Percentiles rank a stretch among this genome's conserved stretches.
phyloP scores from a whole-genome alignment of 2,113 vertebrate genomes.

The Nipponia nippon region DNA sequence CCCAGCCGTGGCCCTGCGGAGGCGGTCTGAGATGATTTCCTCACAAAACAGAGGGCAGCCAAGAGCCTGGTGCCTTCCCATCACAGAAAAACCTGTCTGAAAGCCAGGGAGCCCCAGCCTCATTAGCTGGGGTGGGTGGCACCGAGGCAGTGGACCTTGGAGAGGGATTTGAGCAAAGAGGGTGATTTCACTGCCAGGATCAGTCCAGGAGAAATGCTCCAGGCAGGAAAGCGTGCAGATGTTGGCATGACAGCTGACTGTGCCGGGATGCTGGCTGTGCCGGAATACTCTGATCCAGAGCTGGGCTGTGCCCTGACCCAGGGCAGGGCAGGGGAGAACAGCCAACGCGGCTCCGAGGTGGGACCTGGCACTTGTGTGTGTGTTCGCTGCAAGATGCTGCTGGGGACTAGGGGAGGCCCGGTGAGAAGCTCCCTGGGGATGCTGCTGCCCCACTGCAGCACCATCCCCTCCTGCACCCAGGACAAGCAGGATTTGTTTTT shows the following conservation, averaged over 20 bases:
- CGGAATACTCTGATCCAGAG: background rate
- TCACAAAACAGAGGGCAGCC: background rate
- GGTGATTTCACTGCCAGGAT: background rate
- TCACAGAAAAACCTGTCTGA: background rate
- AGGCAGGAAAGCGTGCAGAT: rapidly evolving
- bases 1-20: rapidly evolving
- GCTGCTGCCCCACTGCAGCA: background rate
- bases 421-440: background rate
- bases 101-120: background rate
- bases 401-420: background rate
- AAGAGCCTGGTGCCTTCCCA: background rate
- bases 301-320: background rate
- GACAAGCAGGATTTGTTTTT: background rate
- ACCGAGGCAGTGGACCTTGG: background rate
- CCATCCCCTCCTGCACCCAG: background rate
- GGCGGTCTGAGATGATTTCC: background rate
- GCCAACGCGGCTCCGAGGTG: background rate
- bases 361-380: too few species aligned
- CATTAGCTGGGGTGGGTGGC: background rate
- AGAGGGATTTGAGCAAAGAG: background rate
- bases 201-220: background rate
- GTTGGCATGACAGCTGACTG: background rate
- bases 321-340: background rate
- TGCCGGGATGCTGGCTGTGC: background rate
- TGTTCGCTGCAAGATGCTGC: background rate